A percentile compares a stretch with the other conserved stretches of the same genome.
Conservation (phyloP, 2,113 vertebrate genomes). For the Catharus bicknelli region DNA sequence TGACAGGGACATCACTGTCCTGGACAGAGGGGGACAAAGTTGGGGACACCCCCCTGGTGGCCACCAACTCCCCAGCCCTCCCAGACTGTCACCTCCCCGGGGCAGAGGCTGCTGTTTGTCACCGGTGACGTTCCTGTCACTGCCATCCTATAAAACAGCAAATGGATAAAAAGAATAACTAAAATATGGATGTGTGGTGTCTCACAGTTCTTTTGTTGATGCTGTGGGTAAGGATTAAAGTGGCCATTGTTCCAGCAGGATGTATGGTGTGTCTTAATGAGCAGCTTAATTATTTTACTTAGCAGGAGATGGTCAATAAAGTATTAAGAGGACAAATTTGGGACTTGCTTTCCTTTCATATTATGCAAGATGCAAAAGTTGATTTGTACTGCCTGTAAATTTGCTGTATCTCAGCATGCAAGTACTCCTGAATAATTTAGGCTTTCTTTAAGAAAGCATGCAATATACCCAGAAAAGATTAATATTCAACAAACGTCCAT, state of each 20-base stretch:
- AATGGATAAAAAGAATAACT: not conserved
- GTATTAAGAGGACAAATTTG: not conserved
- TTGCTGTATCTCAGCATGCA: conserved; percentile 17
- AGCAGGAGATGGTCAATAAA: not conserved
- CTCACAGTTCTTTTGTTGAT: accelerated
- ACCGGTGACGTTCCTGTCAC: accelerated
- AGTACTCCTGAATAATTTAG: conserved; percentile 52
- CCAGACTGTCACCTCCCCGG: accelerated
- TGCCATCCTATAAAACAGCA: not conserved
- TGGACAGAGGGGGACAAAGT: not conserved
- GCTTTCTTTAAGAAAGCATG: conserved; percentile 17
- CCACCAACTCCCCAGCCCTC: not conserved
- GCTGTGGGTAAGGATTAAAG: not conserved
- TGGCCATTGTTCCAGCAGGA: not conserved
- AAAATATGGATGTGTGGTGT: not conserved
- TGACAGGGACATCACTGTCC: accelerated
- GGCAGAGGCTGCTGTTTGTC: not conserved
- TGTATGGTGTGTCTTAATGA: not conserved
- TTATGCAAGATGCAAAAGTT: not conserved
- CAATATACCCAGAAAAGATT: not conserved
- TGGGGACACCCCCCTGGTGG: not conserved
- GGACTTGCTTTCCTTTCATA: not conserved
- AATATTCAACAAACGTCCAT: conserved; percentile 46
- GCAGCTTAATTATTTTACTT: not conserved
- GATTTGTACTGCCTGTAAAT: not conserved